phyloP scores from a whole-genome alignment of 2,113 vertebrate species.

The Catharus minimus region DNA sequence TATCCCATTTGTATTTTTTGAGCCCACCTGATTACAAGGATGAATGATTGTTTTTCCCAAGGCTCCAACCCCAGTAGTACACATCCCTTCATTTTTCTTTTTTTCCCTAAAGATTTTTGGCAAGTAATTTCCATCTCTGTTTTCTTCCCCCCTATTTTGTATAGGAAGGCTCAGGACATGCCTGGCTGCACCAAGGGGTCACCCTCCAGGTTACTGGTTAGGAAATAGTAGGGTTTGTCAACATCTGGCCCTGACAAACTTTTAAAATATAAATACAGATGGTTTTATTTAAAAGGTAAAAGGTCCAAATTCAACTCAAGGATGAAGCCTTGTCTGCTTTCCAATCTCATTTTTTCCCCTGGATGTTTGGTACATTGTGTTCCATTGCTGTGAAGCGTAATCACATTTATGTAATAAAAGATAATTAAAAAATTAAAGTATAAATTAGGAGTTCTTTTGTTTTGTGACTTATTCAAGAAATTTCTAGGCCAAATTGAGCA shows the following conservation, averaged over 20 bases:
- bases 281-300: conserved; percentile 61
- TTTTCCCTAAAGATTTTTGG: background rate
- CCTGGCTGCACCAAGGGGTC: background rate
- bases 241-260: conserved; percentile 47
- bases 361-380: conserved; percentile 36
- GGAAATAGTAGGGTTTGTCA: conserved; percentile 54
- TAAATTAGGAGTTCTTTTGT: background rate
- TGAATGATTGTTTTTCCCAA: background rate
- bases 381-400: conserved; percentile 13
- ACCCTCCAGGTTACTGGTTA: conserved; percentile 42
- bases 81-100: background rate
- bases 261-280: conserved; percentile 65
- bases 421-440: background rate
- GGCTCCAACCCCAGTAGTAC: background rate
- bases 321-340: conserved; percentile 35
- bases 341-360: background rate
- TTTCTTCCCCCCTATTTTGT: background rate
- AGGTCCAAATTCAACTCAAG: conserved; percentile 12
- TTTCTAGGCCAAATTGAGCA: background rate
- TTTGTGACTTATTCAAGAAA: background rate
- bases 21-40: background rate
- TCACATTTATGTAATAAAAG: conserved; percentile 23
- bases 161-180: background rate
- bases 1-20: background rate
- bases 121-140: background rate